These are phyloP conservation scores for Latheticus oryzae DNA, from an alignment of 2,888 invertebrate species.

Conservation along the genomic window DNA sequence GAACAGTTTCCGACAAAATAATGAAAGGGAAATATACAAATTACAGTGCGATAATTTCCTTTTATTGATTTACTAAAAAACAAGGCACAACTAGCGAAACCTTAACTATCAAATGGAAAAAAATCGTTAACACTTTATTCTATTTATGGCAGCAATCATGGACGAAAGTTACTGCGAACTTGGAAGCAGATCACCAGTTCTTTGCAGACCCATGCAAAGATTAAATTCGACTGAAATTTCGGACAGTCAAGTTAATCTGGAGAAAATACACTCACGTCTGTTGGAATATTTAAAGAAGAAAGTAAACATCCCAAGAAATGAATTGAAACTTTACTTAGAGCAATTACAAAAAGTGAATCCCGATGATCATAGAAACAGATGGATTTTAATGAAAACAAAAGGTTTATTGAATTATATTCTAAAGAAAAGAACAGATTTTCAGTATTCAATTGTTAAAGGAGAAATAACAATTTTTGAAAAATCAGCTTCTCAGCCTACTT, in stretches of 20 bases:
- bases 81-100: no score
- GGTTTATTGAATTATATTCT: conserved; percentile 22
- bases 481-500: neutral
- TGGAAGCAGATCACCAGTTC: conserved; percentile 6
- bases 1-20: no score
- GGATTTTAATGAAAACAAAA: conserved; percentile 28
- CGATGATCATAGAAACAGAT: conserved; percentile 3
- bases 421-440: conserved; percentile 15
- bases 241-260: neutral
- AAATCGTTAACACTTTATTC: neutral
- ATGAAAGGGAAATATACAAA: no score
- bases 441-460: conserved; percentile 6
- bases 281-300: conserved; percentile 14
- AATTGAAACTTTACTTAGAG: conserved; percentile 4
- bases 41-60: no score
- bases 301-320: neutral
- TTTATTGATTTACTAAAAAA: no score
- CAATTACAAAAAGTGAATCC: neutral
- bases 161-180: conserved; percentile 1
- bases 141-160: no score
- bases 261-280: conserved; percentile 4
- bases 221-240: no score
- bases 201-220: neutral
- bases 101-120: conserved; percentile 1
- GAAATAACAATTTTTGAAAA: conserved; percentile 19